A percentile compares a stretch with the other conserved stretches of the same genome.
phyloP scores from a whole-genome alignment of 2,113 vertebrate genomes.

The Tragelaphus scriptus region DNA sequence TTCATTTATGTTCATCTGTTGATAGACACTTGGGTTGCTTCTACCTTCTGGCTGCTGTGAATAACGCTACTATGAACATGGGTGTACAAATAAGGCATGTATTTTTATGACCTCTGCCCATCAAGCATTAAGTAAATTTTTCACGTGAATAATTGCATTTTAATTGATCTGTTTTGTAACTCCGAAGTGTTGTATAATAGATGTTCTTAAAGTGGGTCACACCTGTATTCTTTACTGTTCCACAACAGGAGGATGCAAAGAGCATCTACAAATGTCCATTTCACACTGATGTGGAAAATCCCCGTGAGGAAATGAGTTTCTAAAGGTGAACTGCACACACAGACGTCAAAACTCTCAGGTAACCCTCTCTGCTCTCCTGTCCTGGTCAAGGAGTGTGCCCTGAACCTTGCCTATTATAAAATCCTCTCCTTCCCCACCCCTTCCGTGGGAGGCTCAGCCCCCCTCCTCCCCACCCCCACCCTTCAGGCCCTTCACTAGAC shows the following conservation, averaged over 20 bases:
- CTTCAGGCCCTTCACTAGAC: not conserved
- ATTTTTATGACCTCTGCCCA: not conserved
- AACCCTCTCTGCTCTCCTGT: not conserved
- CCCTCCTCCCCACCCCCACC: too few relatives aligned
- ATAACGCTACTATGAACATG: not conserved
- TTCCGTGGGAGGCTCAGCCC: too few relatives aligned
- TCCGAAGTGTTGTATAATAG: not conserved
- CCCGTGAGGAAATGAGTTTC: not conserved
- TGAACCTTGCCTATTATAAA: not conserved
- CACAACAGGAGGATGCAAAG: not conserved
- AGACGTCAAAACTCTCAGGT: not conserved
- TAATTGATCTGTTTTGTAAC: not conserved
- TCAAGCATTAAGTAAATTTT: not conserved
- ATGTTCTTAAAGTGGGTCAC: constrained; percentile 4
- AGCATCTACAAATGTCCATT: not conserved
- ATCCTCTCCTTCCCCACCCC: not conserved
- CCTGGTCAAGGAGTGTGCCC: not conserved
- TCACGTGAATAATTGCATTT: not conserved
- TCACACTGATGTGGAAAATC: constrained; percentile 1
- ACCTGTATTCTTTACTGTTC: constrained; percentile 15
- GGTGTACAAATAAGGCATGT: not conserved
- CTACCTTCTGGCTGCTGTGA: not conserved
- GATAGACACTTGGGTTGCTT: not conserved
- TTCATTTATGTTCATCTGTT: not conserved
- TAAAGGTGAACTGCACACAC: not conserved